Percentiles rank a stretch among this genome's conserved stretches.
phyloP scores from a whole-genome alignment of 1,140 invertebrate genomes.

The Danaus melanippus region DNA sequence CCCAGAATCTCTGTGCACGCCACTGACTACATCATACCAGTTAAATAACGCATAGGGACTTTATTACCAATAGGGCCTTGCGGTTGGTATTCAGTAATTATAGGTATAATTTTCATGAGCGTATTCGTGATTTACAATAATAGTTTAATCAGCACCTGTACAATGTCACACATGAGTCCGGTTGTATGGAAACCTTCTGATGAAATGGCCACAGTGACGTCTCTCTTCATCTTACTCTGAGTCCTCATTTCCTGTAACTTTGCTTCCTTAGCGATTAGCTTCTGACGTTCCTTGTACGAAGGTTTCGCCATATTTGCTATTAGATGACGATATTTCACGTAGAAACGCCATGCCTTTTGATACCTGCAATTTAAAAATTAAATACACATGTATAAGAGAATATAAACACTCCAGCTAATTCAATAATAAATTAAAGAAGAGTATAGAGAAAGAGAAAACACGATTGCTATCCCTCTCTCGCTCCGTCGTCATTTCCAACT shows the following conservation, averaged over 20 bases:
- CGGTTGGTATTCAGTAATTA: no score
- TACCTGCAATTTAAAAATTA: constrained; percentile 75
- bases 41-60: no score
- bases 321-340: constrained; percentile 96
- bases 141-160: constrained; percentile 74
- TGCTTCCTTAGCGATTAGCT: constrained; percentile 90
- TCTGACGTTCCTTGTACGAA: constrained; percentile 90
- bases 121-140: background rate
- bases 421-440: no score
- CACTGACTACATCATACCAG: no score
- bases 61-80: no score
- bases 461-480: background rate
- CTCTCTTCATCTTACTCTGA: constrained; percentile 94
- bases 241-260: constrained; percentile 92
- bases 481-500: constrained; percentile 33
- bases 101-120: no score
- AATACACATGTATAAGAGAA: background rate
- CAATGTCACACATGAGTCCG: constrained; percentile 96
- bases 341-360: constrained; percentile 96
- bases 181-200: constrained; percentile 93
- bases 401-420: no score
- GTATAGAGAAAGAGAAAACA: background rate
- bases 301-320: constrained; percentile 97
- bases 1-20: no score
- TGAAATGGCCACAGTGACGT: constrained; percentile 94